phyloP scores from a whole-genome alignment of 2,113 vertebrate genomes.

The Pelecanoides urinatrix region DNA sequence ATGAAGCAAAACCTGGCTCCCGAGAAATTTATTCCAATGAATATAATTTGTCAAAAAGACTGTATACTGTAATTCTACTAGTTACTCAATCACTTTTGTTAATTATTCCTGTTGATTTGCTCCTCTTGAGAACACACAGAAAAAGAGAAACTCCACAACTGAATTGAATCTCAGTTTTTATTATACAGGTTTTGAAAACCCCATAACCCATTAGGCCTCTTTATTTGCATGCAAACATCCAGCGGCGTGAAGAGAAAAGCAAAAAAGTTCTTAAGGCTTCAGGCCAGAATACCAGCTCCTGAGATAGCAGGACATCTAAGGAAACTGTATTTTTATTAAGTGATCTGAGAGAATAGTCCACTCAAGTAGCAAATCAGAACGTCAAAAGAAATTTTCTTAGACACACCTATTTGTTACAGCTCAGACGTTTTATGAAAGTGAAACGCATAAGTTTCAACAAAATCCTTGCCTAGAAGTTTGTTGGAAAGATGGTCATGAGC shows the following conservation, averaged over 20 bases:
- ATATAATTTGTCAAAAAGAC: slow-evolving; percentile 41
- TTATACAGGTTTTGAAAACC: slow-evolving; percentile 38
- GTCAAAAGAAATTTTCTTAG: neutral
- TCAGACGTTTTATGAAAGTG: neutral
- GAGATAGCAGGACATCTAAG: neutral
- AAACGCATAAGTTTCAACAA: neutral
- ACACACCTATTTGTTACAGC: neutral
- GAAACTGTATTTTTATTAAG: neutral
- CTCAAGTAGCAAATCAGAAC: neutral
- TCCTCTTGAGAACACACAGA: neutral
- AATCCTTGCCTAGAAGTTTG: neutral
- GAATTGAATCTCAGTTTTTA: neutral
- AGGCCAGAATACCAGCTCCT: neutral
- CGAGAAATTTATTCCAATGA: slow-evolving; percentile 54
- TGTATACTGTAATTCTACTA: slow-evolving; percentile 27
- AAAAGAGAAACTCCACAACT: slow-evolving; percentile 3
- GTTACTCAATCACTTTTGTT: slow-evolving; percentile 43
- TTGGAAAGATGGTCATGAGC: neutral
- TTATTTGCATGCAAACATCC: neutral
- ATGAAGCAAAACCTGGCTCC: slow-evolving; percentile 52
- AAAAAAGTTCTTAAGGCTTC: neutral
- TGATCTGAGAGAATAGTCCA: neutral
- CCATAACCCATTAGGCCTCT: neutral
- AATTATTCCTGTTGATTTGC: slow-evolving; percentile 36
- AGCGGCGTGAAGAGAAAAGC: neutral